A percentile compares a stretch with the other conserved stretches of the same genome.
These are phyloP conservation scores for Diarsia rubi DNA, from an alignment of 2,888 invertebrate species.

Conservation along the genomic window DNA sequence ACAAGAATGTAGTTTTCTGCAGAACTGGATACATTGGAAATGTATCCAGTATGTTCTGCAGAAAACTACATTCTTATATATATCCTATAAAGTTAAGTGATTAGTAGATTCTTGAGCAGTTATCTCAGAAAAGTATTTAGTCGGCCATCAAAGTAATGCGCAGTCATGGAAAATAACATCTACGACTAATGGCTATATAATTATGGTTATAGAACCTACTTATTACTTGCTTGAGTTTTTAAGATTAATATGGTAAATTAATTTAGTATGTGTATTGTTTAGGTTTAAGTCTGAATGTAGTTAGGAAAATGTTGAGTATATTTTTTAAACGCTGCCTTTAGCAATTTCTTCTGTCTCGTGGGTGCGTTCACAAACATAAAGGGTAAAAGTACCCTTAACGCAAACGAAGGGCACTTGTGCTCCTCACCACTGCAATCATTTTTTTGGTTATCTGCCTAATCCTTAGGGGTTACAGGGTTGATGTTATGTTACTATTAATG, in stretches of 20 bases:
- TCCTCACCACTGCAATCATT: too few relatives aligned
- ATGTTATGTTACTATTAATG: too few relatives aligned
- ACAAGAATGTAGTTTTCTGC: background rate
- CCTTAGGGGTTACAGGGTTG: too few relatives aligned
- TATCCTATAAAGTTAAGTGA: slow-evolving; percentile 38
- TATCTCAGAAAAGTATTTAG: slow-evolving; percentile 30
- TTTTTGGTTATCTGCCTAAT: too few relatives aligned
- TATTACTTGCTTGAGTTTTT: background rate
- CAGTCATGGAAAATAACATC: slow-evolving; percentile 20
- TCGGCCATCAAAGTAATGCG: slow-evolving; percentile 10
- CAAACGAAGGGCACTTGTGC: too few relatives aligned
- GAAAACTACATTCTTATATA: too few relatives aligned
- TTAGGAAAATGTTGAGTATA: too few relatives aligned
- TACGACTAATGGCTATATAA: slow-evolving; percentile 25
- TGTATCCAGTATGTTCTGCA: too few relatives aligned
- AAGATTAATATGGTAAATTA: background rate
- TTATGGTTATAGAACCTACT: background rate
- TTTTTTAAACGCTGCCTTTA: too few relatives aligned
- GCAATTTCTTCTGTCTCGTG: too few relatives aligned
- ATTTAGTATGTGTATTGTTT: background rate
- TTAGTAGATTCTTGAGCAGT: slow-evolving; percentile 38
- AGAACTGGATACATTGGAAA: slow-evolving; percentile 5
- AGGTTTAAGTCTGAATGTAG: background rate
- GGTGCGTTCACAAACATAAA: too few relatives aligned
- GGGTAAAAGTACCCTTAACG: too few relatives aligned